phyloP scores from a whole-genome alignment of 23 tunicate genomes.

The Diplosoma virens region DNA sequence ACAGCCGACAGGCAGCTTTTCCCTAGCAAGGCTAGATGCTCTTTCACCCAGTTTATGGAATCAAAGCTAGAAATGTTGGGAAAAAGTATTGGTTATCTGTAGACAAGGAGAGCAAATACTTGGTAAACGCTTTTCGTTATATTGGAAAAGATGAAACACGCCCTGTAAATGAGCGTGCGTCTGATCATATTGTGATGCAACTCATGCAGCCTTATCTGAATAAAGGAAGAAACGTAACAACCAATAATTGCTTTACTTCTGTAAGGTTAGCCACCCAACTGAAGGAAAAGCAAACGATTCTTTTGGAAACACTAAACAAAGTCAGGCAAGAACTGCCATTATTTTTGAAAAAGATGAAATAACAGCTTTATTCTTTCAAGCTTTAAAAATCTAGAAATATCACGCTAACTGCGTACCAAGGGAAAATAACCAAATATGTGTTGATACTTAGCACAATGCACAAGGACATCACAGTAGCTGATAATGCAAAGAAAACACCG shows the following conservation, averaged over 20 bases:
- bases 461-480: neutral
- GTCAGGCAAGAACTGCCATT: neutral
- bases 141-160: no score
- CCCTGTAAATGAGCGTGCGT: no score
- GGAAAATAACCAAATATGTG: neutral
- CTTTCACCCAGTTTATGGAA: no score
- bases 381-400: neutral
- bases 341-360: conserved; percentile 1
- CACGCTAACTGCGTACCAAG: neutral
- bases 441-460: no score
- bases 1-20: no score
- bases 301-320: neutral
- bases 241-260: neutral
- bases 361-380: neutral
- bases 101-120: no score
- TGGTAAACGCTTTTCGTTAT: no score
- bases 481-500: neutral
- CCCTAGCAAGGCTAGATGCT: no score
- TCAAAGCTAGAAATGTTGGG: neutral
- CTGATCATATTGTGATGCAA: no score
- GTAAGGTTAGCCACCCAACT: neutral
- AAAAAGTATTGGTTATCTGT: neutral
- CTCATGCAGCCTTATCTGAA: no score
- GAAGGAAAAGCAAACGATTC: conserved; percentile 5
- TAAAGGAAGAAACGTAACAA: no score